A percentile compares a stretch with the other conserved stretches of the same genome.
Evolutionary conservation across 2,113 vertebrate genomes (phyloP).

Genomic region (Pteruthius melanotis): DNA sequence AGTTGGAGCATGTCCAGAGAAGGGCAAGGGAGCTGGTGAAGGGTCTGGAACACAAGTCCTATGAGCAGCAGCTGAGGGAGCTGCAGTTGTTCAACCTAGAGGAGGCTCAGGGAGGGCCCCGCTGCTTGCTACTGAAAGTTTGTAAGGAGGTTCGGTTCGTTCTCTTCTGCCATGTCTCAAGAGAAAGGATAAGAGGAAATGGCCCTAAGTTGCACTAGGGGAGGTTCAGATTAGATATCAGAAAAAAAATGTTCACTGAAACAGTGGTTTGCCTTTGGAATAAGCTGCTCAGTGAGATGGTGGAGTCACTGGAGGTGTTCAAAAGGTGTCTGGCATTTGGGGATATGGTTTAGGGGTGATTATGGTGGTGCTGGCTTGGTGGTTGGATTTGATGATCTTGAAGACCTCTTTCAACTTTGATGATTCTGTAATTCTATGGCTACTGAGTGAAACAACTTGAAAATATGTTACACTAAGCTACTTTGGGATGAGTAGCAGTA

Average conservation of each 20-base stretch:
- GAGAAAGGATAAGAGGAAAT: neutral
- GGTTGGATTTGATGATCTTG: neutral
- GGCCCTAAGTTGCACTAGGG: neutral
- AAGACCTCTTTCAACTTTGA: neutral
- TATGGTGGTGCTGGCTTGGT: neutral
- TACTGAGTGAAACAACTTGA: neutral
- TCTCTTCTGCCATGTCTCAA: neutral
- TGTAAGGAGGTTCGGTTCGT: neutral
- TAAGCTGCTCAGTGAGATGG: neutral
- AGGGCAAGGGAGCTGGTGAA: neutral
- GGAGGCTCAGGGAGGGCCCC: neutral
- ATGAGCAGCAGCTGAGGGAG: fast-evolving
- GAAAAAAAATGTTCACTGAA: neutral
- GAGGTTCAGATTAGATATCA: neutral
- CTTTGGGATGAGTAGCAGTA: neutral
- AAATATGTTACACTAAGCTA: neutral
- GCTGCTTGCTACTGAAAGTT: neutral
- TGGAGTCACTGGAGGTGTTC: neutral
- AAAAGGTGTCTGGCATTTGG: neutral
- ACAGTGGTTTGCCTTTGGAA: neutral
- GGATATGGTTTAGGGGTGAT: neutral
- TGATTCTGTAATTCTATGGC: neutral
- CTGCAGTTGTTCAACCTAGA: neutral
- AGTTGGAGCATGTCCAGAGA: neutral
- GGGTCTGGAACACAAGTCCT: neutral